Percentiles rank a stretch among this genome's conserved stretches.
Evolutionary conservation across 2,888 invertebrate genomes (phyloP).

Genomic region (Protodeltote pygarga): DNA sequence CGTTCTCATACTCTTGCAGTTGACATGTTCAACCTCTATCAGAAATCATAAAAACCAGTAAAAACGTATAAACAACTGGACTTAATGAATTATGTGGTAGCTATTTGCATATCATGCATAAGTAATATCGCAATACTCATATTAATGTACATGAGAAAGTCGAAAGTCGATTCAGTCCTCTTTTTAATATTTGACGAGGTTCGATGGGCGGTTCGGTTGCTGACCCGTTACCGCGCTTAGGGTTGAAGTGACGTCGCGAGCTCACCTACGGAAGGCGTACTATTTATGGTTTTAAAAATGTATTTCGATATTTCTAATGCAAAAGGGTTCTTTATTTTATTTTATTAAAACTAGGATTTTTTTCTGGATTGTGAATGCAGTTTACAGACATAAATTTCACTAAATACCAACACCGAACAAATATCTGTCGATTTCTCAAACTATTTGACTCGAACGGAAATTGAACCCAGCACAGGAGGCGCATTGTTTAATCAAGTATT

Average conservation of each 20-base stretch:
- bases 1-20: too few relatives aligned
- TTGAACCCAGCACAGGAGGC: too few relatives aligned
- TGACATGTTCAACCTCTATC: too few relatives aligned
- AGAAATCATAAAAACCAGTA: neutral
- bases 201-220: conserved; percentile 63
- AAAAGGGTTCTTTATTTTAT: too few relatives aligned
- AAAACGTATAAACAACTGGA: neutral
- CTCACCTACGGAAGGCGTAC: neutral
- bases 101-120: conserved; percentile 43
- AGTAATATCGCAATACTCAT: conserved; percentile 40
- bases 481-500: too few relatives aligned
- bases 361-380: too few relatives aligned
- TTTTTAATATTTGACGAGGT: conserved; percentile 76
- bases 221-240: conserved; percentile 59
- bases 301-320: neutral
- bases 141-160: conserved; percentile 59
- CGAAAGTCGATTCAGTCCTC: conserved; percentile 69
- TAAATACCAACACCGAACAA: too few relatives aligned
- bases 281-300: neutral
- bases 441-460: too few relatives aligned
- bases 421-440: too few relatives aligned
- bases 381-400: too few relatives aligned
- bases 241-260: conserved; percentile 51
- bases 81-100: conserved; percentile 17
- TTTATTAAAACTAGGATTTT: too few relatives aligned